Evolutionary conservation across 2,797 vertebrate species (phyloP), one percentile per base, ranked within the genome.

Genomic region (Oreochromis grahami): DNA sequence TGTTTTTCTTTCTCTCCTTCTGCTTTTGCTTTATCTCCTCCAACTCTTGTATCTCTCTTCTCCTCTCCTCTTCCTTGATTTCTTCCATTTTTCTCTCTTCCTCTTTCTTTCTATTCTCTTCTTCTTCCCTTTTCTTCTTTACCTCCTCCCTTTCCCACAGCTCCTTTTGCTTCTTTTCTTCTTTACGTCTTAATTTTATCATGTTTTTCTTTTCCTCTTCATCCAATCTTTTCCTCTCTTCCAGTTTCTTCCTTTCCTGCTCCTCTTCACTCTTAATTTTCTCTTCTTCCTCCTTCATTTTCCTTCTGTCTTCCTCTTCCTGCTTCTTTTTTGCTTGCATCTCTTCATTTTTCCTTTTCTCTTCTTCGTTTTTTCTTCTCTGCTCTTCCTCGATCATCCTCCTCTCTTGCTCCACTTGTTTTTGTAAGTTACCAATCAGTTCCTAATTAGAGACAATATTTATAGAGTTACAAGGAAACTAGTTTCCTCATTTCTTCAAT

Each of bases 361-460:
- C 36, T 13, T 88, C 74, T n/a, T 77, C 24, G 0, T 6, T 65
- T 8, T 15, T 68, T n/a, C 19, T 60, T 26, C 13, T 78, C 13
- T 68, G 50, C 15, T 88, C 74, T 15, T 77, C 41, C 34, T 65
- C 63, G 5, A 63, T 56, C 48, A 63, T 77, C 48, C 34, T 70
- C 26, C 91, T 96, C 88, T 98, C 97, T 68, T 96, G 93, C 78
- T 96, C 92, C 80, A 98, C 94, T 94, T 95, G 95, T 81, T 95
- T 87, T 74, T 96, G 94, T 76, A 98, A 88, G 45, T 92, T 95
- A 58, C 79, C 85, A 85, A 98, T 97, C 55, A 94, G 55, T 51
- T 96, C 97, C 98, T 99, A 89, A 79, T 43, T 9, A 48, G 48
- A 21, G 17, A 36, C 84, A 17, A 84, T 3, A 36, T 19, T 60